Base-by-base conservation (phyloP, 2,888 invertebrate genomes). In the Agriopis aurantiaria region DNA sequence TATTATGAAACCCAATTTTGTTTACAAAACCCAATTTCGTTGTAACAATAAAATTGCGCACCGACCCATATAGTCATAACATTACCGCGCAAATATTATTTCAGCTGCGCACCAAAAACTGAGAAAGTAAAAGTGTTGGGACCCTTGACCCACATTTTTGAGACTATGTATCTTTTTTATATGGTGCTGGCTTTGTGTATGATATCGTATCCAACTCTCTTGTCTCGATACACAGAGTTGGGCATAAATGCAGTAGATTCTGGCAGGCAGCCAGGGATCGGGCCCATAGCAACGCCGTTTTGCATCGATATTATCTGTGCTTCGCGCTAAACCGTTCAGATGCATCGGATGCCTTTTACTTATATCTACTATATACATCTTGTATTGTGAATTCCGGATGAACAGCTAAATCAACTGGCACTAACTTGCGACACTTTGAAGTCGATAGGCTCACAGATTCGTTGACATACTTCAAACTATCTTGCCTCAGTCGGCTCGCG, bases 211-310 rank as follows among this genome's bases (percentile, higher is more conserved):
- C 74, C 66, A 48, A 68, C 67, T 12, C 40, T 55, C 12, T 72
- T 53, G 58, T 66, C 53, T 62, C 68, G 62, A 76, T 72, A 66
- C 73, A 72, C 53, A 52, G 68, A 66, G 67, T 61, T 46, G 69
- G 46, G 43, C 59, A 65, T 73, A 69, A 71, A 61, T 76, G 76
- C 78, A 73, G 69, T 48, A 40, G 41, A 63, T 49, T 53, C 70
- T 80, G 80, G 81, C 80, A 66, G 14, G 40, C 3, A 17, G 72
- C 80, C 80, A 81, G 73, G 8, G 49, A 65, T 66, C 17, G 33
- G 51, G 64, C 56, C 68, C 71, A 33, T 78, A 73, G 78, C 75
- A 78, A 77, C 77, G 58, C 65, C 53, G 17, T 69, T 74, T 58
- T 59, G 62, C 62, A 56, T 49, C 58, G 65, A 65, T 61, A 68